A percentile compares a stretch with the other conserved stretches of the same genome.
phyloP scores from a whole-genome alignment of 2,113 vertebrate species.

The Cariama cristata region DNA sequence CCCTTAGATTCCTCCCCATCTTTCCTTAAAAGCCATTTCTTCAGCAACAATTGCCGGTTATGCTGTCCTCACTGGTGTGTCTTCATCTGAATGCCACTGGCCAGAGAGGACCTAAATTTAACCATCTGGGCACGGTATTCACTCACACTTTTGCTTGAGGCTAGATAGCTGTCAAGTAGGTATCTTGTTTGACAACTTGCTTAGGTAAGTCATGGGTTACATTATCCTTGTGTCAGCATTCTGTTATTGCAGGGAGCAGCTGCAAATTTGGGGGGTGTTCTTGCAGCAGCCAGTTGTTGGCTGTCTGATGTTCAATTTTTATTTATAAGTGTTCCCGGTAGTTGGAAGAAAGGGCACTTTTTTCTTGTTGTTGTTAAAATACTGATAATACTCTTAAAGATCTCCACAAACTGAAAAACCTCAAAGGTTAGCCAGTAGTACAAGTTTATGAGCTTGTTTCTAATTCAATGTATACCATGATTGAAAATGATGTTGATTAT shows the following conservation, averaged over 20 bases:
- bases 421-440: neutral
- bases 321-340: neutral
- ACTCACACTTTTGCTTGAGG: neutral
- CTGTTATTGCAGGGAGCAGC: neutral
- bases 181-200: neutral
- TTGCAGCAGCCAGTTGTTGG: neutral
- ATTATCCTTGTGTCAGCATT: neutral
- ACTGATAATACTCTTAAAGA: neutral
- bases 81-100: neutral
- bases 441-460: neutral
- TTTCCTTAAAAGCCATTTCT: neutral
- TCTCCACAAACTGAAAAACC: neutral
- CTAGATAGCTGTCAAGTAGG: neutral
- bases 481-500: neutral
- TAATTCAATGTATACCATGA: neutral
- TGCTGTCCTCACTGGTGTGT: neutral
- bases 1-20: neutral
- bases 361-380: neutral
- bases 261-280: neutral
- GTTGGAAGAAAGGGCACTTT: neutral
- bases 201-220: neutral
- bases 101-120: neutral
- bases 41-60: neutral
- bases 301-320: neutral
- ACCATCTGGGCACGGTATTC: neutral